Evolutionary conservation across 2,888 invertebrate species (phyloP), one percentile per base, ranked within the genome.

Genomic region (Epistrophella euchroma): DNA sequence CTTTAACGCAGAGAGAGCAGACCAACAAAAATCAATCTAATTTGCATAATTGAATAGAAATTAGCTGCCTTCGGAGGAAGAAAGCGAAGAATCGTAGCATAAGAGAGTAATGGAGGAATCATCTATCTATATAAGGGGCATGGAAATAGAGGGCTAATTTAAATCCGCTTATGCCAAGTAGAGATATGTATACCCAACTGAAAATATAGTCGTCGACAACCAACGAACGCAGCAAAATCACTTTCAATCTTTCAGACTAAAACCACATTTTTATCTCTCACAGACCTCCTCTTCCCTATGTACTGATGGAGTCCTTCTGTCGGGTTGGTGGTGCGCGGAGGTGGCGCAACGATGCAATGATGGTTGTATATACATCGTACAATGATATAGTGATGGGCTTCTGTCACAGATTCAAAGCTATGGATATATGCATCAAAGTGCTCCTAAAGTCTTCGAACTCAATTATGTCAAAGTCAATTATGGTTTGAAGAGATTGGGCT

Each of bases 21-120:
- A 68, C 52, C 73, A 75, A 75, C 78, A 86, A 85, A 85, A 88
- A 86, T 86, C 88, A 88, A 88, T 88, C 86, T 75, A 60, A 86
- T 86, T 88, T 86, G 64, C 86, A 86, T 86, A 88, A 88, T 88
- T 86, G 86, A 88, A 88, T 88, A 73, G 88, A 86, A 86, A 88
- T 86, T 88, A 86, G 86, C 78, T 76, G 62, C 71, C 70, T 73
- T 71, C 43, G 47, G 45, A 62, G 77, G 45, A 35, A 64, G 7
- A 50, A 25, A 19, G 17, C 52, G 28, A n/a, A 43, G 9, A 35
- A 64, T 19, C 19, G 2, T 17, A n/a, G 11, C 52, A 52, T 19
- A 11, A 32, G 15, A 10, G 40, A 40, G 52, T 32, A 56, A 17
- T 19, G 56, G 58, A 58, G 60, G 22, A 22, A 60, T 40, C 60